Evolutionary conservation across 2,888 invertebrate species (phyloP), one percentile per base, ranked within the genome.

Genomic region (Polyommatus iphigenia): DNA sequence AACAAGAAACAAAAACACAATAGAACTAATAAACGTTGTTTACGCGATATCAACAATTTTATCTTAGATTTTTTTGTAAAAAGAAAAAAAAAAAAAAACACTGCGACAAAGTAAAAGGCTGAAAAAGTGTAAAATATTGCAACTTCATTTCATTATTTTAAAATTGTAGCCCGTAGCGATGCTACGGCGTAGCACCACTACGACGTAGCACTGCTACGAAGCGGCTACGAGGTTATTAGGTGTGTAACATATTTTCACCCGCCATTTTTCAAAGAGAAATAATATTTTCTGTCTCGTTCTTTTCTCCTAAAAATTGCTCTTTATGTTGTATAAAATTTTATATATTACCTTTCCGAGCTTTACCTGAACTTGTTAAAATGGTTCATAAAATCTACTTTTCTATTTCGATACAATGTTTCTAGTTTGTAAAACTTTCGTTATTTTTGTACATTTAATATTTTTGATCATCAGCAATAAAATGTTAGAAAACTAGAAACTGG

Each of bases 271-370:
- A 67, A 32, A 32, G 67, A 29, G 67, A 67, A 67, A 67, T 67
- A 67, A 67, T 67, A 67, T 67, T 67, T 67, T 67, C 67, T 67
- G 67, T 67, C 67, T 32, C 67, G 67, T 20, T 67, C 67, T 18
- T 32, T 29, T 29, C 18, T 15, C 29, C 29, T 32, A 67, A 67
- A 59, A 67, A 67, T 67, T 67, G 67, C 29, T 29, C 67, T 67
- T 67, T 67, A 67, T 67, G 67, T 67, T 67, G 10, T 67, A 67
- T 67, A 67, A 67, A 67, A 32, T 67, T 15, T 67, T 67, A 67
- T 67, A 67, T 67, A 29, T 67, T 67, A 67, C 67, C 15, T 67
- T 67, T 15, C 15, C 67, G 15, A 32, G 67, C 67, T 29, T 24
- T 67, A 67, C 67, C 15, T 67, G 13, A 67, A 67, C 67, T 29